phyloP scores from a whole-genome alignment of 2,113 vertebrate genomes.

The Crocuta crocuta region DNA sequence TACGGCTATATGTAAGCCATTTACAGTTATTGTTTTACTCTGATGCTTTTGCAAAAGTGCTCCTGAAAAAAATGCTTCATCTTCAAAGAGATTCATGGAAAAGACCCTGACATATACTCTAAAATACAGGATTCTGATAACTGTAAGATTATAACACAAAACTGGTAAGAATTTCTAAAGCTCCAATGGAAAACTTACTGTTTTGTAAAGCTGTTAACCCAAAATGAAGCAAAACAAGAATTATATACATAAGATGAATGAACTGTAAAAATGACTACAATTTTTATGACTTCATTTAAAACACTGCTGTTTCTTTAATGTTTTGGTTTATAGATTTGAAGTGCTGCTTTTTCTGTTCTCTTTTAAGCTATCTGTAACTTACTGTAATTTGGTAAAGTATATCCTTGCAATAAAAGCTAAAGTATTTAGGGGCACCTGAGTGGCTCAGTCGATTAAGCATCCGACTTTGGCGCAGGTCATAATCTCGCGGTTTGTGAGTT shows the following conservation, averaged over 20 bases:
- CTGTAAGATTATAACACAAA: background rate
- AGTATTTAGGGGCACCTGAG: no score
- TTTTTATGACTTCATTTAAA: background rate
- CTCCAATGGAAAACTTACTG: background rate
- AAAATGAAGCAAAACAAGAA: background rate
- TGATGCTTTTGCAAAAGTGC: background rate
- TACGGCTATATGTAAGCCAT: background rate
- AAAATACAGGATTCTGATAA: background rate
- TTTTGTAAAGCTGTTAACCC: background rate
- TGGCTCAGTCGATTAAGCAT: no score
- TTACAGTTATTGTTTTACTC: background rate
- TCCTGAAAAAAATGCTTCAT: background rate
- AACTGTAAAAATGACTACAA: background rate
- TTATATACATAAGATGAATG: background rate
- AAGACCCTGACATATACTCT: background rate
- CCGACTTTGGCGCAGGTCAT: no score
- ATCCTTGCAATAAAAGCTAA: background rate
- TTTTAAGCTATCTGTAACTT: background rate
- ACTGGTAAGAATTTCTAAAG: background rate
- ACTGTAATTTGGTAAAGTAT: background rate
- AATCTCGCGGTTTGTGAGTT: no score
- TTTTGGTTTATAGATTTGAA: background rate
- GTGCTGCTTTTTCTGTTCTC: background rate
- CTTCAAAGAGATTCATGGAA: background rate
- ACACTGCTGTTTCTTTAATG: background rate